A percentile compares a stretch with the other conserved stretches of the same genome.
These are phyloP conservation scores for Apis cerana DNA, from an alignment of 1,140 invertebrate genomes.

Conservation along the genomic window DNA sequence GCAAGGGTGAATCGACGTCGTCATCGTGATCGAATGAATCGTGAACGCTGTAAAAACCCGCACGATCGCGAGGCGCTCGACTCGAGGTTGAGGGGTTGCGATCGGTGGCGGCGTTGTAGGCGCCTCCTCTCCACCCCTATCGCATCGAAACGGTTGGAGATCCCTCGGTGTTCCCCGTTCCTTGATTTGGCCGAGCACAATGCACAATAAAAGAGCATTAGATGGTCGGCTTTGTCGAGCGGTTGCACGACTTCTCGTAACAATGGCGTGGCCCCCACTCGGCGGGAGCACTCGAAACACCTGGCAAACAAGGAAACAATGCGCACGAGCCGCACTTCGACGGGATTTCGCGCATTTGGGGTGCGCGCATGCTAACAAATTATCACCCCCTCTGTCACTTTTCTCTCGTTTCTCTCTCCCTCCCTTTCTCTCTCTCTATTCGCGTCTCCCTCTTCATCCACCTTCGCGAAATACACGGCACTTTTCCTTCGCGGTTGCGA, in stretches of 20 bases:
- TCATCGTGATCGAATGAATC: not conserved
- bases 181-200: slow-evolving; percentile 74
- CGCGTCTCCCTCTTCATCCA: not conserved
- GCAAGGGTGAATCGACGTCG: not conserved
- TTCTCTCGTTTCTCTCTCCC: slow-evolving; percentile 36
- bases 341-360: slow-evolving; percentile 78
- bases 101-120: slow-evolving; percentile 29
- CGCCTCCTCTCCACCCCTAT: slow-evolving; percentile 40
- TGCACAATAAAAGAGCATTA: slow-evolving; percentile 82
- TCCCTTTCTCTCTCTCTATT: slow-evolving; percentile 20
- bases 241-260: slow-evolving; percentile 76
- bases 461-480: slow-evolving; percentile 17
- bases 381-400: slow-evolving; percentile 68
- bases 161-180: slow-evolving; percentile 56
- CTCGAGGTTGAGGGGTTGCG: not conserved
- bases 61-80: not conserved
- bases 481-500: slow-evolving; percentile 22
- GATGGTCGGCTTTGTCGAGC: slow-evolving; percentile 79
- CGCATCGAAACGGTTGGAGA: slow-evolving; percentile 38
- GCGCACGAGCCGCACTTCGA: slow-evolving; percentile 73
- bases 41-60: slow-evolving; percentile 14
- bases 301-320: slow-evolving; percentile 81
- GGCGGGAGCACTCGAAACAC: slow-evolving; percentile 77
- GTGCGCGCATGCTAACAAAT: slow-evolving; percentile 76
- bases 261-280: slow-evolving; percentile 76